Conservation (phyloP, 2,888 invertebrate genomes). For the Cosmopolites sordidus region DNA sequence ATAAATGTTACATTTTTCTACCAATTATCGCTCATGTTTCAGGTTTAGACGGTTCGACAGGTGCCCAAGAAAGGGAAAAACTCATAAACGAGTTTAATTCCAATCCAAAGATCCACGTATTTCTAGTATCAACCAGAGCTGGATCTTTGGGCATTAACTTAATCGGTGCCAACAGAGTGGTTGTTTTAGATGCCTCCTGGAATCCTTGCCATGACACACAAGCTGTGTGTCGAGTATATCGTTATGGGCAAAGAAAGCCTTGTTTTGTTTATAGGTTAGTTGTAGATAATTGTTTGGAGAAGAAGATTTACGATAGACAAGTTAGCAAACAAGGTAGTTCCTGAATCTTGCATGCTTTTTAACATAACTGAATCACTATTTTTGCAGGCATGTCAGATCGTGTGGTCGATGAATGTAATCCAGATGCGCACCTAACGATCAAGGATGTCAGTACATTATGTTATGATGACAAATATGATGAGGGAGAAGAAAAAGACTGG, state of each 20-base stretch:
- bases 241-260: conserved; percentile 90
- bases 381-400: conserved; percentile 79
- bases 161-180: conserved; percentile 94
- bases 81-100: conserved; percentile 94
- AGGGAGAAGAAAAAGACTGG: conserved; percentile 73
- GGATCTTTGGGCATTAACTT: conserved; percentile 96
- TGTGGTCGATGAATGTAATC: conserved; percentile 97
- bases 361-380: neutral
- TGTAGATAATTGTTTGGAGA: conserved; percentile 94
- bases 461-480: conserved; percentile 86
- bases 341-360: neutral
- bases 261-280: conserved; percentile 96
- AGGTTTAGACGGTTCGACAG: conserved; percentile 94
- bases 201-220: conserved; percentile 98
- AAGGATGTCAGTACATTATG: conserved; percentile 87
- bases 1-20: neutral
- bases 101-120: conserved; percentile 80
- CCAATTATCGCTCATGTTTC: conserved; percentile 30
- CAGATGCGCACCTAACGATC: conserved; percentile 86
- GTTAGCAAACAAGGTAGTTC: conserved; percentile 86
- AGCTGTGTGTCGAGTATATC: conserved; percentile 93
- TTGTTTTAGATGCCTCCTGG: conserved; percentile 98
- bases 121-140: conserved; percentile 93
- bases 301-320: conserved; percentile 97
- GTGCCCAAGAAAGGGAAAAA: conserved; percentile 90